Evolutionary conservation across 2,113 vertebrate species (phyloP), one percentile per base, ranked within the genome.

Genomic region (Vidua macroura): DNA sequence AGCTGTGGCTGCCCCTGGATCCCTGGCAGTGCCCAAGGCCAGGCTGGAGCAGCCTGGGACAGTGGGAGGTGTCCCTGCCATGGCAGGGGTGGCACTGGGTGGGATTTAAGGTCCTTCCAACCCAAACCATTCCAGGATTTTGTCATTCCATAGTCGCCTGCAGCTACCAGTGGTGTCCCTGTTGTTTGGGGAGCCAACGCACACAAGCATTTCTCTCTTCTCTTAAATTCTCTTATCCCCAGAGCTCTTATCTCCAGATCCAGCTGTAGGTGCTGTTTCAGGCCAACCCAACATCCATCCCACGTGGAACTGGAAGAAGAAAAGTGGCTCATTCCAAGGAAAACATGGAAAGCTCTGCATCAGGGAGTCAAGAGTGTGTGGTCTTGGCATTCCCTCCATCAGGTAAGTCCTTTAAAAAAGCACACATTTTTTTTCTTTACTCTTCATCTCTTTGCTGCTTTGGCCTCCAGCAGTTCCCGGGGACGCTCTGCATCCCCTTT

Each of bases 381-480:
- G 16, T 41, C n/a, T 58, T 24, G 64, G 48, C 10, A 0, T 27
- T 53, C 11, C 35, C 35, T 73, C 76, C 31, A 30, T 20, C 53
- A 82, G 33, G 7, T 16, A 80, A 59, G 8, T 24, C 27, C 39
- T 59, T 75, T 27, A 24, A 43, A 49, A 19, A 59, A n/a, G 2
- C 5, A 35, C 46, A 30, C 37, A 3, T 9, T 8, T 35, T 35
- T 43, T 16, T 35, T 15, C 30, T 67, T 37, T n/a, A 31, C n/a
- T 59, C 31, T 76, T 60, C 44, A 25, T 44, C 35, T 52, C 43
- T 60, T 67, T 46, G 15, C 66, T 78, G 7, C 37, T 22, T 46
- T 16, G 1, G 1, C 30, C 33, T 35, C 25, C 53, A 22, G 30
- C 81, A 41, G 24, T 25, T 48, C 72, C 49, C 7, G 0, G 0